Evolutionary conservation across 1,140 invertebrate species (phyloP).

Genomic region (Leucophenga varia): DNA sequence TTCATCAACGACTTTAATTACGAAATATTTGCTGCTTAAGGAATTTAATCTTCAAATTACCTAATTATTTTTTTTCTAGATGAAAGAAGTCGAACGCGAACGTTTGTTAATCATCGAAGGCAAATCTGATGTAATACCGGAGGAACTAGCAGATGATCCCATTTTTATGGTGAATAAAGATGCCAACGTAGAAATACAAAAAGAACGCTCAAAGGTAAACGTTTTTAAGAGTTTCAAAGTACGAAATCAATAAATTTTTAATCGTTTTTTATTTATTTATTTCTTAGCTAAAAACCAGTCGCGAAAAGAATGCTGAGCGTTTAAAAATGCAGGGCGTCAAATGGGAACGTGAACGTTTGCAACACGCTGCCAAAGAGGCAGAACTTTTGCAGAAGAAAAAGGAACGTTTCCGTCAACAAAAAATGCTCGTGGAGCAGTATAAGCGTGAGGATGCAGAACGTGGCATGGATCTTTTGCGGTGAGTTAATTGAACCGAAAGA

Average conservation of each 20-base stretch:
- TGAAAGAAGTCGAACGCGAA: slow-evolving; percentile 63
- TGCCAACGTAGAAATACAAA: slow-evolving; percentile 60
- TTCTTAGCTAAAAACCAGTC: slow-evolving; percentile 47
- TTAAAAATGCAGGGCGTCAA: slow-evolving; percentile 46
- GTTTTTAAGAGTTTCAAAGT: background rate
- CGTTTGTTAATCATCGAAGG: slow-evolving; percentile 64
- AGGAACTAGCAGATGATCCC: slow-evolving; percentile 64
- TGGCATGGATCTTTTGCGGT: slow-evolving; percentile 50
- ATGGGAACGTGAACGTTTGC: slow-evolving; percentile 48
- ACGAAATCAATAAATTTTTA: background rate
- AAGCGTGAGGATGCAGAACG: slow-evolving; percentile 39
- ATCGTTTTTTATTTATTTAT: too few species aligned
- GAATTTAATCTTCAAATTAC: too few species aligned
- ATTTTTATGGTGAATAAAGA: slow-evolving; percentile 64
- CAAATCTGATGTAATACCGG: slow-evolving; percentile 62
- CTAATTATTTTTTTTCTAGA: slow-evolving; percentile 45
- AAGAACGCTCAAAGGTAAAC: slow-evolving; percentile 60
- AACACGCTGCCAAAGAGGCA: slow-evolving; percentile 43
- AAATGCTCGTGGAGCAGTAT: slow-evolving; percentile 43
- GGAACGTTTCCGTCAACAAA: slow-evolving; percentile 35
- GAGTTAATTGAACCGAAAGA: slow-evolving; percentile 20
- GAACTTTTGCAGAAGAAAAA: slow-evolving; percentile 37
- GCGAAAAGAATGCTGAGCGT: slow-evolving; percentile 49
- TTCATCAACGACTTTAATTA: too few species aligned
- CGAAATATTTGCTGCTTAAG: too few species aligned